Base-by-base conservation (phyloP, 2,113 vertebrate genomes). In the Tachuris rubrigastra region DNA sequence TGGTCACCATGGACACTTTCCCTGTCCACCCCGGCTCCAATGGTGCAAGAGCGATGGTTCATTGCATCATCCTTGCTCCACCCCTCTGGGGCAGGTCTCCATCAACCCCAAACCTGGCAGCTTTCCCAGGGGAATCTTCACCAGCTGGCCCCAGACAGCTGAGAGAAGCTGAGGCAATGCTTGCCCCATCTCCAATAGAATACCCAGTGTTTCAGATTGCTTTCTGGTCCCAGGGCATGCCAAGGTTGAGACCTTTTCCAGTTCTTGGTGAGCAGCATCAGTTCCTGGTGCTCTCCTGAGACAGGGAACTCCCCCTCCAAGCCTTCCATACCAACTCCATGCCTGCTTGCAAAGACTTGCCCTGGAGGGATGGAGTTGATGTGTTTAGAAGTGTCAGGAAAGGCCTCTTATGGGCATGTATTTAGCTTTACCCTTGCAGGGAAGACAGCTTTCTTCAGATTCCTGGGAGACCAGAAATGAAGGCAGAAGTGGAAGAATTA, bases 171-270 rank as follows among this genome's bases (percentile, higher is more conserved):
- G 60, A 39, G 42, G 47, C 42, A 39, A 62, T 0, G 2, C 27
- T 71, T 72, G 33, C 13, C 44, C 21, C 0, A 0, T 11, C 25
- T 50, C 27, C 41, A 5, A 8, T 16, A 76, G 84, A 90, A 86
- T 5, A n/a, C 7, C 6, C 11, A 4, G 5, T 0, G 1, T 55
- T 67, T 89, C 11, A 10, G 53, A 60, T 59, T 0, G 0, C 12
- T 63, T 68, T 60, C 55, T 73, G 31, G 41, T 92, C 19, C 20
- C 41, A 67, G 39, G 35, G 9, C 16, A 28, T 23, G 66, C 33
- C 39, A 84, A 81, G 77, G 39, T 33, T 0, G 0, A 63, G 59
- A 55, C 5, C 4, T 46, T 83, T 73, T 31, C 46, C 63, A 44
- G 55, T 59, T 87, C 12, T 30, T 46, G n/a, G 28, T 55, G 21